Evolutionary conservation across 1,140 invertebrate genomes (phyloP), one percentile per base, ranked within the genome.

Genomic region (Temnothorax nylanderi): DNA sequence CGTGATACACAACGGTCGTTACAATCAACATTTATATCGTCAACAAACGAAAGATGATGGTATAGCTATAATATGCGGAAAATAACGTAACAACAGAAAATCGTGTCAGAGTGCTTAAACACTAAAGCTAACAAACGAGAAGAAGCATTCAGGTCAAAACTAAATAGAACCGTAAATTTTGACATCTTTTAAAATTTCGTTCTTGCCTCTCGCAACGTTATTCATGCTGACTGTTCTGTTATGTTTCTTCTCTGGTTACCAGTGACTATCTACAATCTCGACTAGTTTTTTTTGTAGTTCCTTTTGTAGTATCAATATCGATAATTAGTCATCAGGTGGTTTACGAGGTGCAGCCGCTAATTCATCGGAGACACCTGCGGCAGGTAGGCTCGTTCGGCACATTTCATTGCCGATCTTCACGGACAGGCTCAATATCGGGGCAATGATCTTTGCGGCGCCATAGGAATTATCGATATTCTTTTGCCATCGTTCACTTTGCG

Each of bases 301-400:
- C 44, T 51, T 49, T 71, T 62, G 44, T 10, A 67, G 67, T 56
- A 56, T 87, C 89, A 87, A 56, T 84, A 77, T 21, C 87, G 89
- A 80, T 91, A 91, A 91, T 91, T 91, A 91, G 78, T 87, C 87
- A 85, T 80, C 56, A 64, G 41, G 21, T 74, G 58, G 69, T 86
- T 90, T 82, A 90, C 82, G 65, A 91, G 72, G 51, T 56, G 26
- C 72, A 34, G 13, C 34, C 75, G 86, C 51, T 88, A 86, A 89
- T 89, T 87, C 58, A 49, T n/a, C 37, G 11, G 34, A 32, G 88
- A 87, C 88, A 89, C 75, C 75, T 88, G 71, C 62, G 37, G 51
- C 51, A 77, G 47, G 26, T 47, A 58, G 56, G 47, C 49, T 49
- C 26, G 62, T 67, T 67, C 11, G 77, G 44, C 6, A 37, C 47